phyloP scores from a whole-genome alignment of 2,888 invertebrate species.

The Troglohyphantes excavatus region DNA sequence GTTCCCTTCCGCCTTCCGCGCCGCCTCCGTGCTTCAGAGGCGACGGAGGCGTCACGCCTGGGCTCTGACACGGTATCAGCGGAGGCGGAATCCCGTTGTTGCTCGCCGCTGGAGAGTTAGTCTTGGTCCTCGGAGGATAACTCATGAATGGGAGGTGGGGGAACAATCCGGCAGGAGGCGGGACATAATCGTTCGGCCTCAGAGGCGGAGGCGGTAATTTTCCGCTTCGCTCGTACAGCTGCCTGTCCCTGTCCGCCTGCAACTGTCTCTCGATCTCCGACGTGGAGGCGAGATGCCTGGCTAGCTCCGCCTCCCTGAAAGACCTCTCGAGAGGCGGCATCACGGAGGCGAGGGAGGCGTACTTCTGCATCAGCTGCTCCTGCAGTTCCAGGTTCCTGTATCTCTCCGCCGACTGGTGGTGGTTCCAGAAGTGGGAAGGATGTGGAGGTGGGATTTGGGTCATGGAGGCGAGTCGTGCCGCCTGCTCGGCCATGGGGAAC shows the following conservation, averaged over 20 bases:
- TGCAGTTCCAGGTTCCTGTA: slow-evolving; percentile 70
- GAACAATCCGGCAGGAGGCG: slow-evolving; percentile 59
- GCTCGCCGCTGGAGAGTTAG: slow-evolving; percentile 39
- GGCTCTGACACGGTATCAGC: slow-evolving; percentile 56
- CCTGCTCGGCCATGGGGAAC: slow-evolving; percentile 49
- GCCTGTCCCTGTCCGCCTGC: slow-evolving; percentile 68
- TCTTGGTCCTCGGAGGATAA: slow-evolving; percentile 47
- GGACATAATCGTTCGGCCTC: slow-evolving; percentile 62
- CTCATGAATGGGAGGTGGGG: slow-evolving; percentile 39
- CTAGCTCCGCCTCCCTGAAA: slow-evolving; percentile 59
- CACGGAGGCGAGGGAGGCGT: slow-evolving; percentile 68
- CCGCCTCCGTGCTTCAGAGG: slow-evolving; percentile 54
- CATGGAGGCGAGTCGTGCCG: slow-evolving; percentile 58
- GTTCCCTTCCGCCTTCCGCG: slow-evolving; percentile 45
- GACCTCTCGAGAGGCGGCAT: no score
- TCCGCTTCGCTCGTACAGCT: slow-evolving; percentile 56
- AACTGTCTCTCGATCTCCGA: slow-evolving; percentile 69
- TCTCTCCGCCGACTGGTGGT: slow-evolving; percentile 47
- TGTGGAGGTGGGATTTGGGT: slow-evolving; percentile 62
- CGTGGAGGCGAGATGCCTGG: slow-evolving; percentile 67
- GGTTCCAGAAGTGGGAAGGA: slow-evolving; percentile 68
- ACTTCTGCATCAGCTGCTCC: slow-evolving; percentile 77
- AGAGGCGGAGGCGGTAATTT: slow-evolving; percentile 63
- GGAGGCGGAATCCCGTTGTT: slow-evolving; percentile 66
- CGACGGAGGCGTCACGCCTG: slow-evolving; percentile 50